Evolutionary conservation across 2,113 vertebrate genomes (phyloP).

Genomic region (Crotalus viridis): DNA sequence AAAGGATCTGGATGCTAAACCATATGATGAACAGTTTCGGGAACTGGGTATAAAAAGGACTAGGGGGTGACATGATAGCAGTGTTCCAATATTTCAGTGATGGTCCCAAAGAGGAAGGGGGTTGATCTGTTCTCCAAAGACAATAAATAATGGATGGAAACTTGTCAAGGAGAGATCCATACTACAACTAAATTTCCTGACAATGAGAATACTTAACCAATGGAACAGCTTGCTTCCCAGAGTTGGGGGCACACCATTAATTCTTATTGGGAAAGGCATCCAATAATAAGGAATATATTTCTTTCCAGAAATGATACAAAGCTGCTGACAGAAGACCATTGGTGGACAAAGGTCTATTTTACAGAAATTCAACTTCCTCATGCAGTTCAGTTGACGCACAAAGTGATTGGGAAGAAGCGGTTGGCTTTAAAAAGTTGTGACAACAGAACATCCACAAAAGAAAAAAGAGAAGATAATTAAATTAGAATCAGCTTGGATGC

Average conservation of each 20-base stretch:
- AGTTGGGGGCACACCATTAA: neutral
- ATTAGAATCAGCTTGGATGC: neutral
- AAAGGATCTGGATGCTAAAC: neutral
- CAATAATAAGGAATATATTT: neutral
- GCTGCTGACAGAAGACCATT: neutral
- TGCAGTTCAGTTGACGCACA: neutral
- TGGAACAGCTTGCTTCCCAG: neutral
- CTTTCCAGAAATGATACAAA: neutral
- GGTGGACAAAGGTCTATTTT: neutral
- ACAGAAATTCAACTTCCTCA: neutral
- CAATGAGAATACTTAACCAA: neutral
- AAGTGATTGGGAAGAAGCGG: neutral
- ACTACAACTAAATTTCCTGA: neutral
- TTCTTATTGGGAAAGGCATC: neutral
- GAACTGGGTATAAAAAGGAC: neutral
- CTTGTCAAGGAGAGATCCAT: neutral
- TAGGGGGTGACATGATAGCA: neutral
- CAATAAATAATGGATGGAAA: neutral
- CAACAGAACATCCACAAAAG: neutral
- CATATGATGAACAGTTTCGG: neutral
- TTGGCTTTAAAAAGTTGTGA: neutral
- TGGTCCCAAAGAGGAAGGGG: neutral
- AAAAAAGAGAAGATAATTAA: neutral
- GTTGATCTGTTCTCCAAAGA: neutral
- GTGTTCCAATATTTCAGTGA: neutral